Evolutionary conservation across 2,113 vertebrate species (phyloP), one percentile per base, ranked within the genome.

Genomic region (Marcusenius ussheri): DNA sequence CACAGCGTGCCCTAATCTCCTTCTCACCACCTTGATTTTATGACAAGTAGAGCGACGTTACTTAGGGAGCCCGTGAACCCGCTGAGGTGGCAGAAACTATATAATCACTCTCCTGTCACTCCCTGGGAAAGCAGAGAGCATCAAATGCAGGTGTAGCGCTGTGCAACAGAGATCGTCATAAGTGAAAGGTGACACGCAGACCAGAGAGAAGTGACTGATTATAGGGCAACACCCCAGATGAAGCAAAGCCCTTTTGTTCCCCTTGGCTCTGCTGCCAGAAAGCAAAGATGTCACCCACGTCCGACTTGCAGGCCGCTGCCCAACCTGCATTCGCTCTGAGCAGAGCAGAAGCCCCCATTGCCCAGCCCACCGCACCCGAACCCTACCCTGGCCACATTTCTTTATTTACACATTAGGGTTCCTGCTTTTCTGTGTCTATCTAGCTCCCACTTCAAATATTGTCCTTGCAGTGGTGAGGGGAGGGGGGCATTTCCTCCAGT

Each of bases 341-440:
- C n/a, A 70, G n/a, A 31, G 62, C 62, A 70, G 62, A 31, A 17
- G 83, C 17, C 83, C 19, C 7, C 21, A 24, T 10, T 24, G n/a
- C 39, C 84, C 13, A 13, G 24, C 35, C 83, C 9, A 6, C 62
- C 87, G 21, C 9, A 19, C 31, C 31, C n/a, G 1, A 1, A 35
- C 58, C 87, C 35, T 3, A 9, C 31, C 31, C n/a, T 19, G 5
- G 51, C 91, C 58, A 85, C 86, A 90, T 91, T 58, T 77, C 56
- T 80, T 86, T 92, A 90, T 90, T 93, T 93, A 93, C 94, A 94
- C 93, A 90, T 91, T 89, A 90, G 35, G 89, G 45, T 88, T 92
- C 89, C 88, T 50, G 91, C 89, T 70, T 93, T 66, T 93, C 9
- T 66, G 91, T 86, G 87, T 90, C 77, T 85, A 88, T 90, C 77